Evolutionary conservation across 2,113 vertebrate species (phyloP).

Genomic region (Neofelis nebulosa): DNA sequence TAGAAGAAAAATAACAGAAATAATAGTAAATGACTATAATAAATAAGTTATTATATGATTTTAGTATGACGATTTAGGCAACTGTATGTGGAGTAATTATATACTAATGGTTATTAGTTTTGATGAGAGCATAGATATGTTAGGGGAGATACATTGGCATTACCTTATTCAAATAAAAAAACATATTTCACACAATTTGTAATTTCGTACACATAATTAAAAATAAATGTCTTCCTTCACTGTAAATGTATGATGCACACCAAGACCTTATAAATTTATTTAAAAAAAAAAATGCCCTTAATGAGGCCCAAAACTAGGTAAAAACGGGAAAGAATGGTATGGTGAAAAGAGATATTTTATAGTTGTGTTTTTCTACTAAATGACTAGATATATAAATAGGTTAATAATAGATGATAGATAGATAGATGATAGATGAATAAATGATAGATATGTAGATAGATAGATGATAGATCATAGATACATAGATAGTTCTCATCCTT

Average conservation of each 20-base stretch:
- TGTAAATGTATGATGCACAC: background rate
- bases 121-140: background rate
- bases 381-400: background rate
- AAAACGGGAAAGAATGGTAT: background rate
- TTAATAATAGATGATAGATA: background rate
- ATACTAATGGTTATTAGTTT: background rate
- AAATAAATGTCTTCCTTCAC: background rate
- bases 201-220: background rate
- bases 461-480: background rate
- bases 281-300: background rate
- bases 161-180: background rate
- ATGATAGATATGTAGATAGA: background rate
- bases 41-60: background rate
- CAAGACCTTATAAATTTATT: background rate
- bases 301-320: background rate
- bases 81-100: background rate
- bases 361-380: background rate
- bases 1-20: background rate
- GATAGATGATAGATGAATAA: background rate
- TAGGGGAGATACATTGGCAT: background rate
- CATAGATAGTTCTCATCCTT: background rate
- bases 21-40: background rate
- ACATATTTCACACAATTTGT: background rate
- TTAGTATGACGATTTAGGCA: background rate
- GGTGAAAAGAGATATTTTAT: background rate